Evolutionary conservation across 2,797 vertebrate genomes (phyloP).

Genomic region (Syngnathus acus): DNA sequence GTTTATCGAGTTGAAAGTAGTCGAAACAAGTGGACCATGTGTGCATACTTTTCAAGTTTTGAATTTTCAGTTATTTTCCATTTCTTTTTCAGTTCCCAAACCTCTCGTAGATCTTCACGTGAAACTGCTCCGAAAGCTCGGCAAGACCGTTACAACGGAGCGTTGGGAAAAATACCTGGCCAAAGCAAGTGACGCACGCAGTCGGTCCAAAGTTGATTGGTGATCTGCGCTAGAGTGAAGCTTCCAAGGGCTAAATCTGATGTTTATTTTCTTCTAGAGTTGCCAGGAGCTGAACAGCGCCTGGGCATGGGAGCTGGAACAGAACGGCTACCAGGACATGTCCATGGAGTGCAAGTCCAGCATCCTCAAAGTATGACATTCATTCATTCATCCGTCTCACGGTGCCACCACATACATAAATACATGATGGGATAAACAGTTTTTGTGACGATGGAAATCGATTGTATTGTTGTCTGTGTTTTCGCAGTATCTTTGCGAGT

Average conservation of each 20-base stretch:
- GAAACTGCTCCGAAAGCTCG: slow-evolving; percentile 95
- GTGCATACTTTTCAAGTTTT: not conserved
- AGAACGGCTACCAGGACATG: slow-evolving; percentile 94
- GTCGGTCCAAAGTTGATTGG: not conserved
- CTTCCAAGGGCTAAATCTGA: not conserved
- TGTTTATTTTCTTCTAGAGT: slow-evolving; percentile 65
- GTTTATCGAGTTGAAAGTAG: not conserved
- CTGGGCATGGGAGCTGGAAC: slow-evolving; percentile 99
- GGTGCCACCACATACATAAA: no score
- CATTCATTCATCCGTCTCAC: no score
- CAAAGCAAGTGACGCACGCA: slow-evolving; percentile 72
- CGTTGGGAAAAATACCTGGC: slow-evolving; percentile 98
- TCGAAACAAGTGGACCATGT: not conserved
- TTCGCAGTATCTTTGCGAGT: slow-evolving; percentile 91
- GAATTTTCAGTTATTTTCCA: not conserved
- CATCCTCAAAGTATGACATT: slow-evolving; percentile 85
- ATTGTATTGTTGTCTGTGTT: no score
- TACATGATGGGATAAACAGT: no score
- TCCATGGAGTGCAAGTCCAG: slow-evolving; percentile 90
- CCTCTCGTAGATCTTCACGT: slow-evolving; percentile 93
- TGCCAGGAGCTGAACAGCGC: slow-evolving; percentile 94
- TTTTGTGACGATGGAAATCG: no score
- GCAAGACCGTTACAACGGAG: slow-evolving; percentile 88
- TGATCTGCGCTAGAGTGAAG: not conserved
- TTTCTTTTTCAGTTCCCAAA: slow-evolving; percentile 76